Evolutionary conservation across 2,888 invertebrate genomes (phyloP).

Genomic region (Acronicta alni): DNA sequence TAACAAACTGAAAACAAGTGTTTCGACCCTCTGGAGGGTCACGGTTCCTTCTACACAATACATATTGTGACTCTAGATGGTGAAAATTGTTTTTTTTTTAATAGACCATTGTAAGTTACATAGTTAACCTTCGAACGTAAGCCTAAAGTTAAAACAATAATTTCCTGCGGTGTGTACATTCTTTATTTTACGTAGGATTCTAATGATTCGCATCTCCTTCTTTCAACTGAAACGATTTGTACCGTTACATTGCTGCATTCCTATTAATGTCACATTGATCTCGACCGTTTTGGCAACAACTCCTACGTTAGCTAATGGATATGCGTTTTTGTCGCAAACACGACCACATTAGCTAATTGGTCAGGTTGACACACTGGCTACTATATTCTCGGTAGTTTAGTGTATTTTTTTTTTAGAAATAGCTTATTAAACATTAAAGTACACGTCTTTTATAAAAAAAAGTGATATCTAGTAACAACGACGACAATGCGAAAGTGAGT

Average conservation of each 20-base stretch:
- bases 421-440: background rate
- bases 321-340: constrained; percentile 40
- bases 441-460: too few relatives aligned
- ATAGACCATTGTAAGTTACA: background rate
- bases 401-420: constrained; percentile 14
- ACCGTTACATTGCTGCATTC: constrained; percentile 39
- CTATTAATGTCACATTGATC: constrained; percentile 40
- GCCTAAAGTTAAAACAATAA: background rate
- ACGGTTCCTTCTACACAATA: too few relatives aligned
- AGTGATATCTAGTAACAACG: too few relatives aligned
- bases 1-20: too few relatives aligned
- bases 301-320: constrained; percentile 40
- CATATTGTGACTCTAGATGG: too few relatives aligned
- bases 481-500: too few relatives aligned
- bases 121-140: background rate
- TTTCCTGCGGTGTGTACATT: constrained; percentile 10
- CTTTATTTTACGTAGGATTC: constrained; percentile 21
- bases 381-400: constrained; percentile 11
- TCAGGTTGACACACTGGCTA: constrained; percentile 27
- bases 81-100: background rate
- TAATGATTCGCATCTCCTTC: constrained; percentile 4
- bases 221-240: constrained; percentile 18
- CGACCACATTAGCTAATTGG: constrained; percentile 36
- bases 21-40: too few relatives aligned
- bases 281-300: constrained; percentile 47